Conservation (phyloP, 2,888 invertebrate genomes). For the Choristoneura rosaceana region DNA sequence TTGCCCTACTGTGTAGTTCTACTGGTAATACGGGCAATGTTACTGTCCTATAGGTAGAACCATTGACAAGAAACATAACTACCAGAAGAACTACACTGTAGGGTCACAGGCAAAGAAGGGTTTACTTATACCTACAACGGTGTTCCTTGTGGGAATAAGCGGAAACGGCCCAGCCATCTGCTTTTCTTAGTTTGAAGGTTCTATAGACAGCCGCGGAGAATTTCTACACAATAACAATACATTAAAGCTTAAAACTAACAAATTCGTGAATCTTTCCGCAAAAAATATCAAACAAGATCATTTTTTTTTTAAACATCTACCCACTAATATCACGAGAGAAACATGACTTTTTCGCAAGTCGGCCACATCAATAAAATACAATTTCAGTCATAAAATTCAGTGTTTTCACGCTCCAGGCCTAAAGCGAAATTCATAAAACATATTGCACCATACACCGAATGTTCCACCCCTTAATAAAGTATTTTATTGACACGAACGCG, state of each 20-base stretch:
- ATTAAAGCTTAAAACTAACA: constrained; percentile 76
- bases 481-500: constrained; percentile 25
- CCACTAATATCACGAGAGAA: constrained; percentile 77
- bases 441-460: constrained; percentile 16
- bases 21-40: no score
- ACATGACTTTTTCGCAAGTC: constrained; percentile 62
- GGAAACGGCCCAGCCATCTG: not conserved
- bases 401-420: not conserved
- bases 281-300: constrained; percentile 60
- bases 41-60: no score
- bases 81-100: no score
- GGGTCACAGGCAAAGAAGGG: no score
- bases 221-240: constrained; percentile 52
- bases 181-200: not conserved
- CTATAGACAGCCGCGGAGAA: not conserved
- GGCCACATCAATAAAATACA: constrained; percentile 15
- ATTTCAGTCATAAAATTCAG: constrained; percentile 7
- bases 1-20: no score
- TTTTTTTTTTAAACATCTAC: constrained; percentile 61
- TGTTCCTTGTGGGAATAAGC: not conserved
- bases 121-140: no score
- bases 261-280: constrained; percentile 72
- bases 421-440: not conserved
- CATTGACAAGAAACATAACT: no score
- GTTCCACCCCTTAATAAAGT: not conserved